Evolutionary conservation across 2,797 vertebrate genomes (phyloP), one percentile per base, ranked within the genome.

Genomic region (Coendou prehensilis): DNA sequence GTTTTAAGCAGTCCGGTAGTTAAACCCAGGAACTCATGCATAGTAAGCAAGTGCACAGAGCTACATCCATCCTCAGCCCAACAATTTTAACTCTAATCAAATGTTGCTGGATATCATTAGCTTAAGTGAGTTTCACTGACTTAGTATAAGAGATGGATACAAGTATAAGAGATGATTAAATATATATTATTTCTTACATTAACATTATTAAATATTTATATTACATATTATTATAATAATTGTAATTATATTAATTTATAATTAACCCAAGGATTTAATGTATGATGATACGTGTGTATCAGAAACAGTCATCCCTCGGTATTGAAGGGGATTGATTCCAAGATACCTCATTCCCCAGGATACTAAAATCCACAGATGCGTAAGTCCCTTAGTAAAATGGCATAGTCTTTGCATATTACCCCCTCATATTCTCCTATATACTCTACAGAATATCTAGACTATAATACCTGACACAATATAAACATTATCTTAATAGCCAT

Each of bases 201-300:
- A 79, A 91, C 11, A 89, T 64, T 47, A 89, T 81, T 96, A 47
- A 86, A 67, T 52, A 86, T 79, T 86, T 83, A 45, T 67, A 69
- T 75, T 95, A 41, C 20, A 85, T 37, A 23, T 86, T 91, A 94
- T 88, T 73, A 87, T n/a, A 79, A 76, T 50, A 91, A 50, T 78
- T 67, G 59, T 92, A 89, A 56, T 64, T 47, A 33, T 5, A 94
- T 91, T 67, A 78, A 95, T 78, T 87, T 91, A 80, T 2, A 78
- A n/a, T 67, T 47, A 80, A 45, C 8, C 37, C 28, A 86, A 30
- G 75, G 4, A 63, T 94, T 79, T 86, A 61, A 37, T 83, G 23
- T 59, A 52, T 20, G 9, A 82, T 80, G 20, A 28, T 26, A 0
- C n/a, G 10, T 59, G 41, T 91, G 22, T 88, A 3, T 67, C 17